phyloP scores from a whole-genome alignment of 2,797 vertebrate genomes.

The Sebastes taczanowskii region DNA sequence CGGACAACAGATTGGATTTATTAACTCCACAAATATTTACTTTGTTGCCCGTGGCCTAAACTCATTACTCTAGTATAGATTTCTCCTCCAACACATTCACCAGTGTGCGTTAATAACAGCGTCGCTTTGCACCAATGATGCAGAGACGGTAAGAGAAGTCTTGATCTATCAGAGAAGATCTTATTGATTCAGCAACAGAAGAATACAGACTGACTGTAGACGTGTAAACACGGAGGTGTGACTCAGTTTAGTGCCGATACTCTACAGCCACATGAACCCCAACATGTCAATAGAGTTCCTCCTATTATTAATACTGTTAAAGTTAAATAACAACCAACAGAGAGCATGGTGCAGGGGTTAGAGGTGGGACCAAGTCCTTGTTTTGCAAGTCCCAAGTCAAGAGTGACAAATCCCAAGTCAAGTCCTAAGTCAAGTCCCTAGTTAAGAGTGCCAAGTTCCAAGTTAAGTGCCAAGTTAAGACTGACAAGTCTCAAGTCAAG shows the following conservation, averaged over 20 bases:
- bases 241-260: slow-evolving; percentile 28
- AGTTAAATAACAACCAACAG: neutral
- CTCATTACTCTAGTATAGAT: slow-evolving; percentile 84
- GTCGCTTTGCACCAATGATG: slow-evolving; percentile 61
- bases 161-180: neutral
- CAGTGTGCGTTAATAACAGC: slow-evolving; percentile 77
- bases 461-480: no score
- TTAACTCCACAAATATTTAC: slow-evolving; percentile 81
- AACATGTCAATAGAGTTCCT: slow-evolving; percentile 21
- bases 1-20: slow-evolving; percentile 67
- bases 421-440: no score
- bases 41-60: slow-evolving; percentile 60
- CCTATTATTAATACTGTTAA: neutral
- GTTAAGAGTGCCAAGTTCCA: fast-evolving
- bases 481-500: no score
- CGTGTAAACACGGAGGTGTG: slow-evolving; percentile 48
- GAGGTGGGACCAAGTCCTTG: no score
- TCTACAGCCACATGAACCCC: slow-evolving; percentile 19
- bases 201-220: slow-evolving; percentile 9
- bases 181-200: slow-evolving; percentile 44
- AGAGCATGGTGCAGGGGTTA: neutral
- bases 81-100: slow-evolving; percentile 77
- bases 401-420: no score
- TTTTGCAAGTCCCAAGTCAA: no score
- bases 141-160: neutral